phyloP scores from a whole-genome alignment of 2,797 vertebrate genomes.

The Acropternis orthonyx region DNA sequence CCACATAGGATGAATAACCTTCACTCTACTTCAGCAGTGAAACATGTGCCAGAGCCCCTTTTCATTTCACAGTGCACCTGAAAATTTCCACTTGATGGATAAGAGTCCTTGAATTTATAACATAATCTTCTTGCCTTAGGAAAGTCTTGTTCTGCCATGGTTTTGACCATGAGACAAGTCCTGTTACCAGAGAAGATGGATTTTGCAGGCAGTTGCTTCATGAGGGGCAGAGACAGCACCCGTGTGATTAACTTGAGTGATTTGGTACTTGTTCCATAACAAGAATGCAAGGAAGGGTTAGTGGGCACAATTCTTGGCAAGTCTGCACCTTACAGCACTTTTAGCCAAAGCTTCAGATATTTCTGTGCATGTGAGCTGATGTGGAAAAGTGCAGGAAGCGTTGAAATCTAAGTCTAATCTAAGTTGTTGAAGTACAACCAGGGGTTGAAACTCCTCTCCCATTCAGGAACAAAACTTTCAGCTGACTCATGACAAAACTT shows the following conservation, averaged over 20 bases:
- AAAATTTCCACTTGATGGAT: not conserved
- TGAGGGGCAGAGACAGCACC: not conserved
- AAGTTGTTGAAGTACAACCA: not conserved
- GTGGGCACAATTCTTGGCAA: not conserved
- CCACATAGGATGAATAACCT: not conserved
- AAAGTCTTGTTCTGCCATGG: not conserved
- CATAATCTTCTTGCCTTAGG: not conserved
- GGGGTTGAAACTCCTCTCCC: not conserved
- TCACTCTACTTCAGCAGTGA: not conserved
- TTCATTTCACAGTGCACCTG: not conserved
- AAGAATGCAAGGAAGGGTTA: not conserved
- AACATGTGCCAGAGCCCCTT: not conserved
- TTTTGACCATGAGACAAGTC: not conserved
- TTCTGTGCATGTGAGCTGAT: fast-evolving
- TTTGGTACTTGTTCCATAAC: not conserved
- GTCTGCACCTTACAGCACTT: not conserved
- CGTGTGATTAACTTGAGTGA: not conserved
- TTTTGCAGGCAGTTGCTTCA: not conserved
- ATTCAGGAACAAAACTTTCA: not conserved
- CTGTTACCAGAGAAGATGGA: not conserved
- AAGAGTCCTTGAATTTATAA: not conserved
- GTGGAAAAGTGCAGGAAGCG: not conserved
- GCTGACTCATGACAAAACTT: not conserved
- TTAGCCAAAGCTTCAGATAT: not conserved
- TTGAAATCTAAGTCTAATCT: not conserved